Conservation (phyloP, 2,888 invertebrate species). For the Pristionchus fissidentatus region DNA sequence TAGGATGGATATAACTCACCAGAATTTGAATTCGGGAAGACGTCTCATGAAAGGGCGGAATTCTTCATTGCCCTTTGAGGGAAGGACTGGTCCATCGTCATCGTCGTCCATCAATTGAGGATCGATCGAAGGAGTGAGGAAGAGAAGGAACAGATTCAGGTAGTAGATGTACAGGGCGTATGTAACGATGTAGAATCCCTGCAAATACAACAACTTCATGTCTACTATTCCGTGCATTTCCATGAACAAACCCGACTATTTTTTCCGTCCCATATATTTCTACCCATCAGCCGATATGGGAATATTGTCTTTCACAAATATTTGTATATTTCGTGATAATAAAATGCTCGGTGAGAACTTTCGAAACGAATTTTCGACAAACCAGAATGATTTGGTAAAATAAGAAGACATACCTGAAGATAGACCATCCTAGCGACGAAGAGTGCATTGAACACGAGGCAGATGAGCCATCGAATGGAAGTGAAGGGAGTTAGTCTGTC, state of each 20-base stretch:
- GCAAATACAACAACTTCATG: too few species aligned
- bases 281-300: not conserved
- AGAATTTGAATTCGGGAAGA: slow-evolving; percentile 97
- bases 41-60: slow-evolving; percentile 96
- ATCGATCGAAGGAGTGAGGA: slow-evolving; percentile 99
- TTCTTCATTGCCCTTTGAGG: slow-evolving; percentile 94
- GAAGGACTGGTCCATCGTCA: slow-evolving; percentile 86
- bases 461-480: slow-evolving; percentile 71
- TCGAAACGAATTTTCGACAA: not conserved
- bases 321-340: not conserved
- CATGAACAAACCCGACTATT: not conserved
- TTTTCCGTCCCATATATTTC: too few species aligned
- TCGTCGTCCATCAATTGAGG: slow-evolving; percentile 83
- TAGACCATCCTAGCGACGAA: slow-evolving; percentile 68
- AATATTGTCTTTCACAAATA: not conserved
- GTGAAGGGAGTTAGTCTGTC: slow-evolving; percentile 74
- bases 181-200: slow-evolving; percentile 99
- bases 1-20: slow-evolving; percentile 63
- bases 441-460: slow-evolving; percentile 64
- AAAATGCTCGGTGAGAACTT: not conserved
- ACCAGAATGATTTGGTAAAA: too few species aligned
- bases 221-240: not conserved
- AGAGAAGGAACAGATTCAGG: slow-evolving; percentile 98
- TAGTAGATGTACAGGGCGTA: slow-evolving; percentile 99
- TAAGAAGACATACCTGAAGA: slow-evolving; percentile 64